phyloP scores from a whole-genome alignment of 2,797 vertebrate species.

The Hippoglossus hippoglossus region DNA sequence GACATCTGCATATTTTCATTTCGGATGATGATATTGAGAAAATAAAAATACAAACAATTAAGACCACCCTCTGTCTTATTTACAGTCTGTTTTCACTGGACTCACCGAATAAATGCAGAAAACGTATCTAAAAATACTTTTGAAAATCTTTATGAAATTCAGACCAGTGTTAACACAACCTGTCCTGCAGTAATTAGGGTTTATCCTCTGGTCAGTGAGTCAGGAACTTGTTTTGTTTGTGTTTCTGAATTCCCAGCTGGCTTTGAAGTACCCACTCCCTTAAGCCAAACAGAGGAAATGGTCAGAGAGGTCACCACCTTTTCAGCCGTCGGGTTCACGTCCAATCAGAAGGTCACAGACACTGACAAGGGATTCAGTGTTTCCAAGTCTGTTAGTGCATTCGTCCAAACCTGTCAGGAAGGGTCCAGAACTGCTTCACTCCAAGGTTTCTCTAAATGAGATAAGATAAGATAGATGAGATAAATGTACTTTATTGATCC shows the following conservation, averaged over 20 bases:
- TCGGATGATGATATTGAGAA: too few relatives aligned
- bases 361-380: background rate
- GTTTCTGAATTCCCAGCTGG: conserved; percentile 59
- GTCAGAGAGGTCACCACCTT: conserved; percentile 48
- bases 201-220: background rate
- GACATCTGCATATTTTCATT: too few relatives aligned
- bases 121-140: too few relatives aligned
- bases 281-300: conserved; percentile 46
- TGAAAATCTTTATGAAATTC: background rate
- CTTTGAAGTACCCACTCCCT: conserved; percentile 40
- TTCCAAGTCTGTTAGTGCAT: background rate
- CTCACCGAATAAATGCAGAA: too few relatives aligned
- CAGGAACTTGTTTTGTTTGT: conserved; percentile 29
- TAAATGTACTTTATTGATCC: too few relatives aligned
- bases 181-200: background rate
- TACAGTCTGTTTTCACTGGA: too few relatives aligned
- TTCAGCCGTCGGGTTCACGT: conserved; percentile 39
- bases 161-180: background rate
- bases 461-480: too few relatives aligned
- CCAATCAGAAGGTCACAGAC: conserved; percentile 45
- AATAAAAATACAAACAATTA: too few relatives aligned
- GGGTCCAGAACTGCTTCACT: background rate
- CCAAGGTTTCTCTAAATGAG: background rate
- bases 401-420: background rate
- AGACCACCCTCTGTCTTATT: too few relatives aligned